Conservation (phyloP, 2,797 vertebrate genomes). For the Bucorvus abyssinicus region DNA sequence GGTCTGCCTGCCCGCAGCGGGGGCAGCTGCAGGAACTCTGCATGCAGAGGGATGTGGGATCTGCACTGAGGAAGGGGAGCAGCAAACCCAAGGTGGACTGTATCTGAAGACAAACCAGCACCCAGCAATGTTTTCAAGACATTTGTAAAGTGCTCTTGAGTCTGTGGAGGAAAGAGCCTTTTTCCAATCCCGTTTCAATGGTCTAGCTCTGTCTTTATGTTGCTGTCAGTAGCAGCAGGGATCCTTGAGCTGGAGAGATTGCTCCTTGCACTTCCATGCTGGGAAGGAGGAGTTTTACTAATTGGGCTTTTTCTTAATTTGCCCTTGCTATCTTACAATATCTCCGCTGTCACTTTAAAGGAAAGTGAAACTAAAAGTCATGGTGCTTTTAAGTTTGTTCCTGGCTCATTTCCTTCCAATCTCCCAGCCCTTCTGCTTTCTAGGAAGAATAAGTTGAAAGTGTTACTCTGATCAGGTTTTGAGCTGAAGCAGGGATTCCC, state of each 20-base stretch:
- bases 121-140: background rate
- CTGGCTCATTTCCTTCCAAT: slow-evolving; percentile 39
- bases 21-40: background rate
- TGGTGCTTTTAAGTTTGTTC: slow-evolving; percentile 29
- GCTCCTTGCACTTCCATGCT: slow-evolving; percentile 27
- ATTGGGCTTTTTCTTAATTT: slow-evolving; percentile 57
- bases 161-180: background rate
- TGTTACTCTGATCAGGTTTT: background rate
- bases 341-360: slow-evolving; percentile 37
- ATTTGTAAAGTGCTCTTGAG: background rate
- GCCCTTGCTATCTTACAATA: slow-evolving; percentile 24
- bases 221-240: slow-evolving; percentile 23
- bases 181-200: background rate
- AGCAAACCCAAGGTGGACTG: background rate
- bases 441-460: slow-evolving; percentile 25
- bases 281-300: slow-evolving; percentile 55
- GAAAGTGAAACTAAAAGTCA: slow-evolving; percentile 20
- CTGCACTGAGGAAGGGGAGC: background rate
- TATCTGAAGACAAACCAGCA: background rate
- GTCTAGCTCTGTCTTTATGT: background rate
- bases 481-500: background rate
- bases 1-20: background rate
- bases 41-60: background rate
- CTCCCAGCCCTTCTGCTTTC: slow-evolving; percentile 45
- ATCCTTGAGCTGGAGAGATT: slow-evolving; percentile 21